These are phyloP conservation scores for Melinaea menophilus DNA, from an alignment of 2,888 invertebrate species.

Conservation along the genomic window DNA sequence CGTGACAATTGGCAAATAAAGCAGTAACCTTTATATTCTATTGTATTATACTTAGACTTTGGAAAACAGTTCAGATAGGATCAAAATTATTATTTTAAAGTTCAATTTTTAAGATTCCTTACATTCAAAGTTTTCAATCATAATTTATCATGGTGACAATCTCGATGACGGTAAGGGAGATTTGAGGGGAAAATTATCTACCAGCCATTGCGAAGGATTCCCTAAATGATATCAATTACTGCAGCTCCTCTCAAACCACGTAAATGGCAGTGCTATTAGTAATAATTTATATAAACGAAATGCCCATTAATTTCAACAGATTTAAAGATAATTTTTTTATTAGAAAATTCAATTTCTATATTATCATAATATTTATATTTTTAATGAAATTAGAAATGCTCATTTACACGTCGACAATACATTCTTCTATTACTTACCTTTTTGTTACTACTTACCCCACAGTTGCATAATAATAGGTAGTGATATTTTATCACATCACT, in stretches of 20 bases:
- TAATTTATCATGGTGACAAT: constrained; percentile 51
- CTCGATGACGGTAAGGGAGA: constrained; percentile 45
- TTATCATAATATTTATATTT: not conserved
- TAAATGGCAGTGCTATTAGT: not conserved
- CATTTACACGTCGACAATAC: too few relatives aligned
- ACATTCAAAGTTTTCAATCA: constrained; percentile 36
- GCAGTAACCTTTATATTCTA: too few relatives aligned
- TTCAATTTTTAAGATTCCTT: constrained; percentile 3
- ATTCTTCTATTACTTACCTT: too few relatives aligned
- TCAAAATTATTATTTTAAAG: not conserved
- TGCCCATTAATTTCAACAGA: not conserved
- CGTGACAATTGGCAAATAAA: too few relatives aligned
- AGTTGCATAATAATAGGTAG: too few relatives aligned
- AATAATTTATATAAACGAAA: too few relatives aligned
- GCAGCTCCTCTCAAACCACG: constrained; percentile 2
- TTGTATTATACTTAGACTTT: too few relatives aligned
- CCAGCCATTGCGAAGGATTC: constrained; percentile 51
- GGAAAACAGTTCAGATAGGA: too few relatives aligned
- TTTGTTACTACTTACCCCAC: too few relatives aligned
- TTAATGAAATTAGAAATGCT: too few relatives aligned
- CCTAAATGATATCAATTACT: constrained; percentile 71
- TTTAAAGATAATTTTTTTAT: not conserved
- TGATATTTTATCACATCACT: too few relatives aligned
- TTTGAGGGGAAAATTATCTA: constrained; percentile 46
- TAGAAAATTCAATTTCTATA: not conserved